Percentiles rank a stretch among this genome's conserved stretches.
phyloP scores from a whole-genome alignment of 2,888 invertebrate species.

The Venustoraphidia nigricollis region DNA sequence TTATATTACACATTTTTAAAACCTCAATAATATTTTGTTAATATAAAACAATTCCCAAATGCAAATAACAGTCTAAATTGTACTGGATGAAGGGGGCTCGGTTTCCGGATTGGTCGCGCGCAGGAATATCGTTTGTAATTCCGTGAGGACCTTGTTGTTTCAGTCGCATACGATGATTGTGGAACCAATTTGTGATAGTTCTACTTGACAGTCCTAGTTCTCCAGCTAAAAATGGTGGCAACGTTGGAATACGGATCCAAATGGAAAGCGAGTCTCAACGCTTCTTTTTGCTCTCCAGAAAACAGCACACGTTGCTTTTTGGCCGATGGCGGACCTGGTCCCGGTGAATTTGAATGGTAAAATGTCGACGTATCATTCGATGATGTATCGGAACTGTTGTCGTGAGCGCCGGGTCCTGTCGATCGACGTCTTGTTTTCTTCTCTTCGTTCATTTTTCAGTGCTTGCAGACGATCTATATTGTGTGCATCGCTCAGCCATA shows the following conservation, averaged over 20 bases:
- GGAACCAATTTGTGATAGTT: constrained; percentile 99
- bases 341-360: constrained; percentile 71
- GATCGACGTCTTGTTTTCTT: constrained; percentile 80
- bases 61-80: constrained; percentile 26
- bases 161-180: constrained; percentile 96
- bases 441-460: constrained; percentile 76
- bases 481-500: constrained; percentile 91
- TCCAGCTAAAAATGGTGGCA: constrained; percentile 81
- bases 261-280: constrained; percentile 82
- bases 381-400: constrained; percentile 76
- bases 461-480: constrained; percentile 88
- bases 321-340: constrained; percentile 72
- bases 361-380: constrained; percentile 81
- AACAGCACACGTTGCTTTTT: constrained; percentile 93
- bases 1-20: too few relatives aligned
- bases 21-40: too few relatives aligned
- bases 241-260: constrained; percentile 96
- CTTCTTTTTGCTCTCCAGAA: constrained; percentile 97
- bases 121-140: constrained; percentile 52
- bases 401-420: constrained; percentile 65
- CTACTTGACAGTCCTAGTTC: constrained; percentile 84
- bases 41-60: too few relatives aligned
- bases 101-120: constrained; percentile 51
- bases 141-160: constrained; percentile 77
- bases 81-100: constrained; percentile 71